Evolutionary conservation across 2,113 vertebrate genomes (phyloP).

Genomic region (Aythya baeri): DNA sequence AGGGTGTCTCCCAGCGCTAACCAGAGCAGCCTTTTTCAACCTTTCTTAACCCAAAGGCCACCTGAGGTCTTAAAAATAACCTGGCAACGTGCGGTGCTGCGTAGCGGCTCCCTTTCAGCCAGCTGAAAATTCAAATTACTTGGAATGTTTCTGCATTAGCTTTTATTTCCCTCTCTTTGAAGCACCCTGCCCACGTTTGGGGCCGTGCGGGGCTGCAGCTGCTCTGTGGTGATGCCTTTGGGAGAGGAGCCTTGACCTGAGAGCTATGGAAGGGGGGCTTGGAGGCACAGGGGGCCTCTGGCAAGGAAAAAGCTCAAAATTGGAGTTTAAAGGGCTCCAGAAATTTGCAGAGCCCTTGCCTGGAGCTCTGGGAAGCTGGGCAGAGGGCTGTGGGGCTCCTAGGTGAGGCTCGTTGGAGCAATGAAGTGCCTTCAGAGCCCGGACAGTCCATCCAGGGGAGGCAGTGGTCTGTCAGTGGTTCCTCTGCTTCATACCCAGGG

Average conservation of each 20-base stretch:
- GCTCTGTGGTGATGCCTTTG: background rate
- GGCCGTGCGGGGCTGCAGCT: fast-evolving
- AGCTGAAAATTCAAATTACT: background rate
- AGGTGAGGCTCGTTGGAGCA: background rate
- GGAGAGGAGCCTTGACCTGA: fast-evolving
- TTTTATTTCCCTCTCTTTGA: background rate
- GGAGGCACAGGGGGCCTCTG: background rate
- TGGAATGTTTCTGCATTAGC: fast-evolving
- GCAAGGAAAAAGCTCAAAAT: background rate
- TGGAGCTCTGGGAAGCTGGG: background rate
- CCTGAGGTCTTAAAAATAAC: background rate
- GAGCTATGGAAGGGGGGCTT: fast-evolving
- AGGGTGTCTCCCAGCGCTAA: fast-evolving
- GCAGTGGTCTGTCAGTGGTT: background rate
- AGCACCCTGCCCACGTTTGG: fast-evolving
- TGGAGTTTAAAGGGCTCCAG: background rate
- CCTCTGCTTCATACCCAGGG: background rate
- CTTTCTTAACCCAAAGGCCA: background rate
- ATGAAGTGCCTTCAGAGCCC: background rate
- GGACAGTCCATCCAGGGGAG: background rate
- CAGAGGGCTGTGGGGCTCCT: background rate
- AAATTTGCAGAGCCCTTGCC: background rate
- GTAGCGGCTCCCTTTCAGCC: background rate
- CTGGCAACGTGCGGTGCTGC: background rate
- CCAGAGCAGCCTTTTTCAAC: background rate